These are phyloP conservation scores for Phyllopteryx taeniolatus DNA, from an alignment of 2,113 vertebrate species.

Conservation along the genomic window DNA sequence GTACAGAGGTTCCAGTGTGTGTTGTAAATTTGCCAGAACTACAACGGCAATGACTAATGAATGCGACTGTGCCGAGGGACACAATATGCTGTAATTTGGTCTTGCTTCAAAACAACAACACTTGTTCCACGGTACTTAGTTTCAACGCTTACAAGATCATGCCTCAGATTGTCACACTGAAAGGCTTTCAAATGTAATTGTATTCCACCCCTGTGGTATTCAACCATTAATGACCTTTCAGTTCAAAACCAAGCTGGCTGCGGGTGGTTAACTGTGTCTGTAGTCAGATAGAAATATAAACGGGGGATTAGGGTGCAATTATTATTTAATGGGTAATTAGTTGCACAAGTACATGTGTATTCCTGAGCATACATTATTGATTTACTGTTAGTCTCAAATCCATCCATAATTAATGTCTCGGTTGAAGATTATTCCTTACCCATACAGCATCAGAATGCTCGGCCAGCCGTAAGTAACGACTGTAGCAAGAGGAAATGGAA, in stretches of 20 bases:
- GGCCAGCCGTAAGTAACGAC: conserved; percentile 43
- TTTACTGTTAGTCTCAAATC: conserved; percentile 55
- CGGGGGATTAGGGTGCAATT: conserved; percentile 34
- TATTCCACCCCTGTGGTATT: conserved; percentile 10
- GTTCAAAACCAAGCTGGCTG: conserved; percentile 44
- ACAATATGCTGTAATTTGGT: conserved; percentile 19
- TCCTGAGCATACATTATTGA: conserved; percentile 59
- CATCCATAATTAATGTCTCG: conserved; percentile 67
- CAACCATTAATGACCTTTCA: conserved; percentile 41
- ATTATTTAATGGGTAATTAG: conserved; percentile 56
- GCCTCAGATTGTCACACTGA: conserved; percentile 4
- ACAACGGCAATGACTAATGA: conserved; percentile 33
- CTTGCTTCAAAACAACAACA: conserved; percentile 14
- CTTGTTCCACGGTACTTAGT: conserved; percentile 7
- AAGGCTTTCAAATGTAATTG: conserved; percentile 27
- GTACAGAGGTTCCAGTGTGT: conserved; percentile 28
- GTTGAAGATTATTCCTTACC: conserved; percentile 44
- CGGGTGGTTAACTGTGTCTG: conserved; percentile 43
- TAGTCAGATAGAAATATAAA: conserved; percentile 34
- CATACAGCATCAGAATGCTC: conserved; percentile 41
- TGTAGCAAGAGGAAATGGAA: conserved; percentile 70
- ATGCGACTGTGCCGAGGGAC: conserved; percentile 14
- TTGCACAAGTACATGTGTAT: conserved; percentile 39
- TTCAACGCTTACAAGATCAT: conserved; percentile 22
- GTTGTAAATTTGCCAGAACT: conserved; percentile 27